Evolutionary conservation across 2,797 vertebrate species (phyloP).

Genomic region (Anguilla marmorata): DNA sequence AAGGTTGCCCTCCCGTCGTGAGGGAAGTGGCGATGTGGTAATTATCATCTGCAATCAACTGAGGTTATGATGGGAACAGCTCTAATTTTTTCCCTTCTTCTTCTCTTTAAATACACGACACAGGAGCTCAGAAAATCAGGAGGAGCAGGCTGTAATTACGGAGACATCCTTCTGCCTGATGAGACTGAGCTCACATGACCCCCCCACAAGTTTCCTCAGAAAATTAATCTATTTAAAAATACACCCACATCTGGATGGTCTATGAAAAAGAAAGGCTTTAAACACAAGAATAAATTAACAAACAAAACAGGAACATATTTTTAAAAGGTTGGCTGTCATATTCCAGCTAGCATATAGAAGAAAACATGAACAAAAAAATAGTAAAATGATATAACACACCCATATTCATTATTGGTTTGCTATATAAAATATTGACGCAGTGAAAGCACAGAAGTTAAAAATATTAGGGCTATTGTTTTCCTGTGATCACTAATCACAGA

Average conservation of each 20-base stretch:
- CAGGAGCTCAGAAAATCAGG: slow-evolving; percentile 39
- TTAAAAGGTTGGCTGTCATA: background rate
- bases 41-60: slow-evolving; percentile 68
- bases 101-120: slow-evolving; percentile 39
- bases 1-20: slow-evolving; percentile 58
- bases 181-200: slow-evolving; percentile 44
- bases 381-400: background rate
- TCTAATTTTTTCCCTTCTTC: slow-evolving; percentile 32
- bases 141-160: slow-evolving; percentile 49
- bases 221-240: slow-evolving; percentile 31
- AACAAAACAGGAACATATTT: background rate
- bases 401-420: background rate
- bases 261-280: background rate
- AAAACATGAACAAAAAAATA: background rate
- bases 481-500: background rate
- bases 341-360: background rate
- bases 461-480: background rate
- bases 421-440: background rate
- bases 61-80: slow-evolving; percentile 52
- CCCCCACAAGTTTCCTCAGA: slow-evolving; percentile 22
- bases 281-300: background rate
- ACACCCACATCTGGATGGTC: slow-evolving; percentile 7
- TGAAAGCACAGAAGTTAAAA: background rate
- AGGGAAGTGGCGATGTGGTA: slow-evolving; percentile 63
- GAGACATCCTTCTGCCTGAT: slow-evolving; percentile 49